These are phyloP conservation scores for Halocaridina rubra DNA, from an alignment of 2,888 invertebrate species.

Conservation along the genomic window DNA sequence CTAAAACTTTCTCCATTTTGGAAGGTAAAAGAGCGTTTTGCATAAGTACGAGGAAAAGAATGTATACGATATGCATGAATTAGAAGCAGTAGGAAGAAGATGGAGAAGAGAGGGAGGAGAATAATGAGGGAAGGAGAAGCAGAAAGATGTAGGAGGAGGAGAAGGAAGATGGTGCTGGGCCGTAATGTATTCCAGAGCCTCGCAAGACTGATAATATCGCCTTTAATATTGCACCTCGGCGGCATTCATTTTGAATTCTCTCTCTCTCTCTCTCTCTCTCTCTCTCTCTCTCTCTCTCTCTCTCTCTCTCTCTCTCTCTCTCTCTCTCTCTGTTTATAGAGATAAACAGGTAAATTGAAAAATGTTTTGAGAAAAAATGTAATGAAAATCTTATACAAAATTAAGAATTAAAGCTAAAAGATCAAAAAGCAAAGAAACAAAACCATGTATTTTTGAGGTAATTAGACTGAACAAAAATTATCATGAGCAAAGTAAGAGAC, in stretches of 20 bases:
- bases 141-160: neutral
- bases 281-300: constrained; percentile 10
- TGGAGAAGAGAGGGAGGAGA: neutral
- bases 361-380: too few species aligned
- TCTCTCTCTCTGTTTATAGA: neutral
- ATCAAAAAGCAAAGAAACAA: too few species aligned
- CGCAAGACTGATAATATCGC: neutral
- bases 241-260: neutral
- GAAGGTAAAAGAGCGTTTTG: too few species aligned
- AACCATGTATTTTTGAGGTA: too few species aligned
- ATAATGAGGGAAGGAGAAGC: neutral
- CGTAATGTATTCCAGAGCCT: neutral
- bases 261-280: neutral
- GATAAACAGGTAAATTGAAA: neutral
- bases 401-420: too few species aligned
- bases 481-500: too few species aligned
- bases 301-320: constrained; percentile 22
- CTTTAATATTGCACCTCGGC: neutral
- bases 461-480: too few species aligned
- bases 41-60: too few species aligned
- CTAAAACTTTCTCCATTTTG: too few species aligned
- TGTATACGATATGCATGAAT: too few species aligned
- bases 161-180: neutral
- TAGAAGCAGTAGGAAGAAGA: neutral
- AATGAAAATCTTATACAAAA: too few species aligned